Evolutionary conservation across 2,888 invertebrate genomes (phyloP), one percentile per base, ranked within the genome.

Genomic region (Chrysodeixis includens): DNA sequence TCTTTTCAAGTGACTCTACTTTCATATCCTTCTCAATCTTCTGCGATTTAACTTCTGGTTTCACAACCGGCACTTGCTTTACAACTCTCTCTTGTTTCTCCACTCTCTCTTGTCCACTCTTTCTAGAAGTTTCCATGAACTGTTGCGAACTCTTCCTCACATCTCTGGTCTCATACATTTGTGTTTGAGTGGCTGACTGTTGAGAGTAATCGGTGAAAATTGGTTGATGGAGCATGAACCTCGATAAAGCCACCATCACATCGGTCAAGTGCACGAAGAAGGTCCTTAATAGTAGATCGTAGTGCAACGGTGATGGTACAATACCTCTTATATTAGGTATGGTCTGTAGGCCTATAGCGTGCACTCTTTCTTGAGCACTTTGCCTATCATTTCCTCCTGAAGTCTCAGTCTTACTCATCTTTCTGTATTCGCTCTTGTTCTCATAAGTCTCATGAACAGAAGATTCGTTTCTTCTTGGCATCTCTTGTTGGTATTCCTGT

Each of bases 231-330:
- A 92, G 74, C 67, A 94, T 87, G 76, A 91, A 92, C 71, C 91
- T 90, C 1, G 93, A 93, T 56, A 95, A 76, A 16, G 92, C 92
- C 7, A 95, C 92, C 93, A 95, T 94, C 0, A 95, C 91, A 74
- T 94, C 94, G 1, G 95, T 94, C 6, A 95, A 76, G 76, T 95
- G 93, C 30, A 94, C 86, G 60, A 95, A 93, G 79, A 95, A 95
- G 1, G 93, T 93, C 84, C 91, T 92, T 18, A 95, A 75, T 12
- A 95, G 76, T 44, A 93, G 82, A 70, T 93, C 88, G 56, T 90
- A 92, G 32, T 92, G 89, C 62, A 88, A 85, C 0, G 90, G 89
- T 5, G 91, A 89, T 56, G 92, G 88, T 0, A 85, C 83, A 18
- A 84, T 83, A 1, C 89, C 91, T 81, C 84, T 89, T 30, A 95